phyloP scores from a whole-genome alignment of 1,140 invertebrate genomes.

The Solenopsis fugax region DNA sequence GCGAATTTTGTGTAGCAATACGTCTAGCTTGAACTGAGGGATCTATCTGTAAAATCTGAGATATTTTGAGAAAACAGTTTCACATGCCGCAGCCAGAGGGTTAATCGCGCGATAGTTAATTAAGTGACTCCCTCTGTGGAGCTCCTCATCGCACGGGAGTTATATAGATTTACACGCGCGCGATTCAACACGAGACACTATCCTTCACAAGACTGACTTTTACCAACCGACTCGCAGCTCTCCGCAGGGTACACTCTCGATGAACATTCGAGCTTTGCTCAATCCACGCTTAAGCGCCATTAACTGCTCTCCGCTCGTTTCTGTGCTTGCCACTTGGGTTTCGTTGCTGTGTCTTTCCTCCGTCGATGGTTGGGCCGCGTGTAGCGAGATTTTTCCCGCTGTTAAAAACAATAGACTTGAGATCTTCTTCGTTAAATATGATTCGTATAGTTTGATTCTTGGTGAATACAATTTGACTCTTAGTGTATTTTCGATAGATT shows the following conservation, averaged over 20 bases:
- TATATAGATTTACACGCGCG: conserved; percentile 40
- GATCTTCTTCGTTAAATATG: not conserved
- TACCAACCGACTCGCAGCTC: conserved; percentile 60
- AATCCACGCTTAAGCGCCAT: conserved; percentile 62
- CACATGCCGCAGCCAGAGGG: not conserved
- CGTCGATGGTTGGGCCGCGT: conserved; percentile 19
- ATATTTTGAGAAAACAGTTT: conserved; percentile 18
- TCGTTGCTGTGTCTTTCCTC: conserved; percentile 20
- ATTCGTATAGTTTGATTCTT: not conserved
- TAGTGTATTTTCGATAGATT: not conserved
- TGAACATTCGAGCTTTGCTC: conserved; percentile 58
- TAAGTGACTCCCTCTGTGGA: conserved; percentile 18
- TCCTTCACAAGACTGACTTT: conserved; percentile 74
- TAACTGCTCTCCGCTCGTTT: conserved; percentile 20
- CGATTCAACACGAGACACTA: conserved; percentile 57
- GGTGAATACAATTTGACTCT: not conserved
- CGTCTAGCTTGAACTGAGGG: not conserved
- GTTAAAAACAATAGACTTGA: not conserved
- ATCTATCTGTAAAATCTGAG: not conserved
- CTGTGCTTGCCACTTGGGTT: conserved; percentile 22
- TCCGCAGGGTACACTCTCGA: conserved; percentile 61
- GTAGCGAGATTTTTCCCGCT: not conserved
- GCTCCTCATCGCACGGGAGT: conserved; percentile 18
- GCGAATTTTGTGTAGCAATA: not conserved
- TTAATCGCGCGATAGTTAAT: conserved; percentile 48